Evolutionary conservation across 2,888 invertebrate species (phyloP), one percentile per base, ranked within the genome.

Genomic region (Scrobipalpa costella): DNA sequence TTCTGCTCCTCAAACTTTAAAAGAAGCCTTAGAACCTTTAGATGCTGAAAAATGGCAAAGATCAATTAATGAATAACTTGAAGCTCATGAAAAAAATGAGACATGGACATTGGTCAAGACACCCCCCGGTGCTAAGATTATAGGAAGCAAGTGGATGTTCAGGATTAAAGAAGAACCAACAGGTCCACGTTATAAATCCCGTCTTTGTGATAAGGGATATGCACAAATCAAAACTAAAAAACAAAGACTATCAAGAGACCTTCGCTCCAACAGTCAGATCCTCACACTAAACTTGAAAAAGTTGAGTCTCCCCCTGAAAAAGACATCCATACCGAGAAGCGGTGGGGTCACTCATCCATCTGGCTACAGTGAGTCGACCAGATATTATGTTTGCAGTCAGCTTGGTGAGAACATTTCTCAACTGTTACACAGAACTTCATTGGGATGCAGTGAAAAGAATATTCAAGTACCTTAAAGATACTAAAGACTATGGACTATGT

Each of bases 321-420:
- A 44, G 49, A 66, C 13, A 61, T 66, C 67, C 66, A 36, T 67
- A 70, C 57, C 63, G 66, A 64, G 68, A 70, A 62, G 70, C 65
- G 9, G 66, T 68, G 0, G 70, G 68, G 8, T 70, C 67, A 1
- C 63, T 70, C 7, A 68, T 69, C 66, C 66, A 66, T 47, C 58
- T 64, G 11, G 66, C 67, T 9, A 64, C 61, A 19, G 69, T 69
- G 15, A 70, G 66, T 49, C 50, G 68, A 47, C 67, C 69, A 8
- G 67, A 70, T 21, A 70, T 68, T 0, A 66, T 67, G 65, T 70
- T 58, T 66, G 68, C 61, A 5, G 68, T 70, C 7, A 68, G 65
- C 17, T 13, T 65, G 49, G 70, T 68, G 15, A 68, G 65, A 59
- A 52, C 65, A 44, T 69, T 61, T 57, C 55, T 68, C 0, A 60